Evolutionary conservation across 1,140 invertebrate genomes (phyloP), one percentile per base, ranked within the genome.

Genomic region (Ridgeia piscesae): DNA sequence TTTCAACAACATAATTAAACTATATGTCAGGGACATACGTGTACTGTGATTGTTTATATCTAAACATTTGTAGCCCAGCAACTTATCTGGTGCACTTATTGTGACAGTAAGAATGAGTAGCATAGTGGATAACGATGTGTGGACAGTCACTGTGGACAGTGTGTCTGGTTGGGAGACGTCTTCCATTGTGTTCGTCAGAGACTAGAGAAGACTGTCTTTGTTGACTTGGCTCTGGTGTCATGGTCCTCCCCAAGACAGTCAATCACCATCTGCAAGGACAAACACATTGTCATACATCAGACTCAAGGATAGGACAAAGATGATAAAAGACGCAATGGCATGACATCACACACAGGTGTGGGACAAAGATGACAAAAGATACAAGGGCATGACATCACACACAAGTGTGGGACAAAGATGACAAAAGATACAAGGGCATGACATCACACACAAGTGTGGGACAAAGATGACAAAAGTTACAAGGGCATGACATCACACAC

Each of bases 231-330:
- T 92, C 93, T 94, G 6, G 93, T 35, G 1, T 93, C 93, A 31
- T 95, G 94, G 14, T 95, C 95, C 88, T 95, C 95, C 33, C 95
- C 95, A 35, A 95, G 91, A 0, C 94, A 95, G 89, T 95, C 95
- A 9, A 94, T 92, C n/a, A 95, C 94, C 93, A 95, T 93, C 94
- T 95, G 93, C 31, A 93, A 94, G 77, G 58, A 92, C 91, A 89
- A 91, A 92, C 88, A 91, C 31, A 88, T 9, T 50, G 48, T 50
- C n/a, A n/a, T n/a, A n/a, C n/a, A n/a, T n/a, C n/a, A n/a, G n/a
- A n/a, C n/a, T n/a, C 11, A 6, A 42, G 4, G 42, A 42, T 4
- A 42, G 4, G 42, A 42, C 42, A 42, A 42, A 42, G 4, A 42
- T 42, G 42, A 42, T 11, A 42, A 6, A 11, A 42, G 42, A 42